Conservation (phyloP, 2,888 invertebrate species). For the Synergus japonicus region DNA sequence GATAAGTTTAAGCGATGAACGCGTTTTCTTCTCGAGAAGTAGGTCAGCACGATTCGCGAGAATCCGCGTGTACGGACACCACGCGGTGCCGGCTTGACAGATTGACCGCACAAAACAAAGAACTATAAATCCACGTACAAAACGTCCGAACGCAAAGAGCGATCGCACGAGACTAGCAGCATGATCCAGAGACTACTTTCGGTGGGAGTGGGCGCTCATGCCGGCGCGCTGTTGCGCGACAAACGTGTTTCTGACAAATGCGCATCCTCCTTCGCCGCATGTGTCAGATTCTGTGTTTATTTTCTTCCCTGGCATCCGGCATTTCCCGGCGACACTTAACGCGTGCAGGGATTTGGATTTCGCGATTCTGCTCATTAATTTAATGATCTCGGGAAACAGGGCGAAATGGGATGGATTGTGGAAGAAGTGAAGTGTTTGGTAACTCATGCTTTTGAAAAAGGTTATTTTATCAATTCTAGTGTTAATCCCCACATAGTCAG, state of each 20-base stretch:
- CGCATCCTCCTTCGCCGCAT: constrained; percentile 30
- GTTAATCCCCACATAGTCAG: no score
- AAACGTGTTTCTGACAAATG: background rate
- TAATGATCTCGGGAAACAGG: background rate
- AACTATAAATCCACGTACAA: background rate
- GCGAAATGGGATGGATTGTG: background rate
- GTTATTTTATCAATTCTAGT: no score
- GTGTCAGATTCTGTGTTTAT: constrained; percentile 35
- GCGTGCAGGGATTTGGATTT: constrained; percentile 18
- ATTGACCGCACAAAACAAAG: background rate
- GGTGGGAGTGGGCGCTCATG: constrained; percentile 5
- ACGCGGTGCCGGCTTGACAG: constrained; percentile 36
- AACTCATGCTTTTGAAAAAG: background rate
- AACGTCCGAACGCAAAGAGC: constrained; percentile 32
- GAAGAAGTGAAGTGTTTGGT: background rate
- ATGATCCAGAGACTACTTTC: constrained; percentile 8
- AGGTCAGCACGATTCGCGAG: constrained; percentile 23
- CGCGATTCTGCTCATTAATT: constrained; percentile 3
- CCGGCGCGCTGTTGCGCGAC: constrained; percentile 25
- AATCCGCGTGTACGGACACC: constrained; percentile 26
- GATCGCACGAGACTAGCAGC: constrained; percentile 29
- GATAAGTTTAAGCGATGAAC: background rate
- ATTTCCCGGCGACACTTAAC: constrained; percentile 26
- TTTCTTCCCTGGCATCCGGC: constrained; percentile 29
- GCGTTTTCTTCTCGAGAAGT: constrained; percentile 5